Conservation (phyloP, 2,113 vertebrate species). For the Nothobranchius furzeri region DNA sequence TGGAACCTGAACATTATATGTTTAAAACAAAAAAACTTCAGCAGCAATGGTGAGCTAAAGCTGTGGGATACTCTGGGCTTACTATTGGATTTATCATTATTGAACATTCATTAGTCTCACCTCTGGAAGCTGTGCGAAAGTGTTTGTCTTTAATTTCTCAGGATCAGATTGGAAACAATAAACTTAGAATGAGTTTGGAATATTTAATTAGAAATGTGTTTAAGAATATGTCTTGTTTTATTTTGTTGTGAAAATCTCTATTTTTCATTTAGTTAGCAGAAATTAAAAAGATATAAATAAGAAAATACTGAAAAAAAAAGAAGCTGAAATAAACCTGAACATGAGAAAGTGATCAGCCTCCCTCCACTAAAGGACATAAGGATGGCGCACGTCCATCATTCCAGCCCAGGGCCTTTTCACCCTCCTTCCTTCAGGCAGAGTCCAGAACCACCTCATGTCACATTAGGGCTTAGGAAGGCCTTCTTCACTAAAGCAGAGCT, state of each 20-base stretch:
- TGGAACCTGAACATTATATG: neutral
- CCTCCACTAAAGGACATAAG: too few relatives aligned
- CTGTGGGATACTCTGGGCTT: slow-evolving; percentile 27
- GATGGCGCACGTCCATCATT: too few relatives aligned
- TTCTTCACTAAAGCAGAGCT: too few relatives aligned
- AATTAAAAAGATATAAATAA: too few relatives aligned
- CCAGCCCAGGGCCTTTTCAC: too few relatives aligned
- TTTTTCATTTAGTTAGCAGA: too few relatives aligned
- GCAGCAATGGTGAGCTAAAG: neutral
- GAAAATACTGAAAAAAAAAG: neutral
- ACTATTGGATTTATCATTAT: slow-evolving; percentile 21
- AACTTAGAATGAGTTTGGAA: neutral
- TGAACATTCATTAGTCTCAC: slow-evolving; percentile 34
- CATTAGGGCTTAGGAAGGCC: too few relatives aligned
- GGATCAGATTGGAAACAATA: slow-evolving; percentile 7
- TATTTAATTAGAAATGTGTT: neutral
- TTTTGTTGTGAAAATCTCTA: too few relatives aligned
- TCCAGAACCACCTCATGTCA: too few relatives aligned
- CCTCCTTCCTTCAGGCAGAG: too few relatives aligned
- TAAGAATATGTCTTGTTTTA: too few relatives aligned
- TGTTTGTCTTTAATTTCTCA: slow-evolving; percentile 40
- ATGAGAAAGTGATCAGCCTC: neutral
- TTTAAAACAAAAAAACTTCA: too few relatives aligned
- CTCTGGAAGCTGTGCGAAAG: neutral
- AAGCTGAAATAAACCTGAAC: neutral